Evolutionary conservation across 1,140 invertebrate genomes (phyloP).

Genomic region (Aphelenchoides avenae): DNA sequence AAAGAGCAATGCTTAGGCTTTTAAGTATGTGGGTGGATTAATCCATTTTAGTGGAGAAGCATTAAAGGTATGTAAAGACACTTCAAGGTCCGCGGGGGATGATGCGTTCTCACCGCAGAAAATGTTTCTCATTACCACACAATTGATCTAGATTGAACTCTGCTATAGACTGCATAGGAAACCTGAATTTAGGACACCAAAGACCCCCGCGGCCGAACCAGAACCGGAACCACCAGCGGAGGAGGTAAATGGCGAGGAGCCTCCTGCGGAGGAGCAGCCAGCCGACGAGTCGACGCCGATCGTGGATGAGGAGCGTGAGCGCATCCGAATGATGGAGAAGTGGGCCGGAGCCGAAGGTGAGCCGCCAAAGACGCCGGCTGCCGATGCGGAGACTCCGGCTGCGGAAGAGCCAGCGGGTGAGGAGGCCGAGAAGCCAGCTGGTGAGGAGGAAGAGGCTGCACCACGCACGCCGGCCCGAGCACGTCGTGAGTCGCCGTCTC

Average conservation of each 20-base stretch:
- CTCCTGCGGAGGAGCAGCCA: conserved; percentile 31
- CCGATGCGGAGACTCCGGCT: conserved; percentile 24
- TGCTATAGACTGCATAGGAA: too few species aligned
- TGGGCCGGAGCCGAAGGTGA: conserved; percentile 32
- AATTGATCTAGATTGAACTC: too few species aligned
- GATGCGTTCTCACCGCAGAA: too few species aligned
- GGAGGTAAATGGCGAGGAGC: conserved; percentile 14
- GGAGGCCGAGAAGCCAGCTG: conserved; percentile 8
- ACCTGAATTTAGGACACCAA: too few species aligned
- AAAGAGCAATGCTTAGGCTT: too few species aligned
- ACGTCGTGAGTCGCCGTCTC: conserved; percentile 47
- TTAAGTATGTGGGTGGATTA: too few species aligned
- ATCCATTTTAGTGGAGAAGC: too few species aligned
- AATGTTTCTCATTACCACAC: too few species aligned
- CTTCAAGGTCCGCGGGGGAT: too few species aligned
- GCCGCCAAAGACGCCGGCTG: conserved; percentile 27
- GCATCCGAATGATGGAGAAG: too few species aligned
- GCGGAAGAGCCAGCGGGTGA: conserved; percentile 16
- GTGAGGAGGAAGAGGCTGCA: conserved; percentile 8
- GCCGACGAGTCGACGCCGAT: conserved; percentile 23
- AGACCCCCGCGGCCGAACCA: background rate
- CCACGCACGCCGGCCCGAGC: conserved; percentile 25
- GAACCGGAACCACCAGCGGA: conserved; percentile 12
- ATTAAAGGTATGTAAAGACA: too few species aligned
- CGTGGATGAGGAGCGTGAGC: too few species aligned